Evolutionary conservation across 2,113 vertebrate genomes (phyloP), one percentile per base, ranked within the genome.

Genomic region (Mormyrus lacerda): DNA sequence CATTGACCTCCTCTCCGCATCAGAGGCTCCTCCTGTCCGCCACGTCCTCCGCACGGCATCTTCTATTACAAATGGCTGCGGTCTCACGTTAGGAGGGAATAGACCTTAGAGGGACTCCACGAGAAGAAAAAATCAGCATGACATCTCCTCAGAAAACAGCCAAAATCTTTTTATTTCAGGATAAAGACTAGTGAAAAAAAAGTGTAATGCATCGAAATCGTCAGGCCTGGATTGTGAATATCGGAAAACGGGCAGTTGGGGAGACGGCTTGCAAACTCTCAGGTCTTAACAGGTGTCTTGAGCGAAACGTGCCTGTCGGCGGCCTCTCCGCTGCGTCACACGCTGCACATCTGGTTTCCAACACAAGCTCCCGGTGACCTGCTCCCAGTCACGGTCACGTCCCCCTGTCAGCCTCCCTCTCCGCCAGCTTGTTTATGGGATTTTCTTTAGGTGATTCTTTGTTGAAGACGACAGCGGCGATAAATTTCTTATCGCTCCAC

Each of bases 301-400:
- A 39, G 27, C 1, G 2, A 35, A 53, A 31, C 27, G 6, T 31
- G 45, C n/a, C 47, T 48, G 47, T n/a, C 45, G 11, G n/a, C 13
- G 11, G 45, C 21, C 45, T 61, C 58, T 10, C 58, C 9, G n/a
- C 48, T 3, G 47, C 42, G 42, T 44, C 39, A 17, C 42, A 13
- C 4, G 44, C 85, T 7, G 15, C 85, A 87, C 86, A 87, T 87
- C 86, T 87, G 86, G 42, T 87, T 87, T 87, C 55, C 86, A 61
- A 61, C 39, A 87, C 53, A 87, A 87, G 86, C 19, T 27, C n/a
- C 13, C 8, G 39, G 15, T 2, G 86, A 87, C 53, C 48, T 51
- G 84, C 48, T 39, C 86, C 53, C 35, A 50, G 35, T 31, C 53
- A 39, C 51, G 53, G 86, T 47, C 39, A 45, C 44, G 6, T 17